Evolutionary conservation across 2,888 invertebrate genomes (phyloP), one percentile per base, ranked within the genome.

Genomic region (Diogma glabrata): DNA sequence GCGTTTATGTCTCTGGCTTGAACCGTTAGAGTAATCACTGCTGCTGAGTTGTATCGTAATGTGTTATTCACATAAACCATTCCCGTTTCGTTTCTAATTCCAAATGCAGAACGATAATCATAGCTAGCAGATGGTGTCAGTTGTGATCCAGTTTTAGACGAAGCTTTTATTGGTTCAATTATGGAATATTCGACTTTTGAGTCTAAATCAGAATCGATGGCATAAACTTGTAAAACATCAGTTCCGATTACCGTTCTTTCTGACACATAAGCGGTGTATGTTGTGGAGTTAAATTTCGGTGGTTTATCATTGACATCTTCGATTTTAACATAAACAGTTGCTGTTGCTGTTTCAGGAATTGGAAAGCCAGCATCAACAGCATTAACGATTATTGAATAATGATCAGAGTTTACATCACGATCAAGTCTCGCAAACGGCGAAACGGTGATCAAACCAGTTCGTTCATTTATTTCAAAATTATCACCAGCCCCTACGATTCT

Each of bases 301-400:
- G 86, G 78, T 61, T 89, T 89, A 61, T 91, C 86, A 59, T 90
- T 90, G 0, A 86, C 82, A 58, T 87, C 87, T 58, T 79, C 73
- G 3, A 87, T 77, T 38, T 77, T 80, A 3, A 87, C 79, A 51
- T 78, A 81, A 1, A 82, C 83, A 0, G 82, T 84, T 0, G 87
- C 81, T 0, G 85, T 84, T 0, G 86, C 87, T 0, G 87, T 87
- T 71, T 86, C 85, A 8, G 80, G 80, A 19, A 84, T 78, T 0
- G 87, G 85, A 10, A 72, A 68, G 0, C 86, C 87, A 22, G 82
- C 80, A 59, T 87, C 87, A 0, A 87, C 81, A 0, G 86, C 87
- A 55, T 84, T 77, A 1, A 87, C 80, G 19, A 83, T 74, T 1
- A 85, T 79, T 59, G 82, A 78, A 58, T 84, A 84, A 57, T 76